phyloP scores from a whole-genome alignment of 1,140 invertebrate species.

The Panonychus citri region DNA sequence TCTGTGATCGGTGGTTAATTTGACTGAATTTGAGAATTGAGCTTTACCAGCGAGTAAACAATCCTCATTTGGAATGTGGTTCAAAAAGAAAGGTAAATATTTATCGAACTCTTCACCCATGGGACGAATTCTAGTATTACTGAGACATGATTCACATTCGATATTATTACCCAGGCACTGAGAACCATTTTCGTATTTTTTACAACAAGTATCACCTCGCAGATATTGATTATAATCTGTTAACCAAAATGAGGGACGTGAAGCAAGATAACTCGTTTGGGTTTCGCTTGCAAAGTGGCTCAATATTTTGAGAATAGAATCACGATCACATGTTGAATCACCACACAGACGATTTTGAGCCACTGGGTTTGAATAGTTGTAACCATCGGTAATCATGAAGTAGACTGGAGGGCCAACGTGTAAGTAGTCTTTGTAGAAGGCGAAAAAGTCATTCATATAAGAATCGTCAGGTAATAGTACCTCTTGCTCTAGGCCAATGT shows the following conservation, averaged over 20 bases:
- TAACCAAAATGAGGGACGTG: conserved; percentile 56
- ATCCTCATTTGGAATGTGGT: conserved; percentile 2
- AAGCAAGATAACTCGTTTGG: conserved; percentile 35
- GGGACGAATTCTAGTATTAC: conserved; percentile 13
- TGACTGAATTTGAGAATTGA: conserved; percentile 2
- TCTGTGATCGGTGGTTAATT: not conserved
- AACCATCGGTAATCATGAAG: conserved; percentile 54
- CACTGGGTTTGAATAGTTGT: conserved; percentile 38
- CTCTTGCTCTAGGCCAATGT: conserved; percentile 31
- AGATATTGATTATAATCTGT: conserved; percentile 68
- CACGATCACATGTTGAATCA: conserved; percentile 37
- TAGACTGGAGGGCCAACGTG: conserved; percentile 73
- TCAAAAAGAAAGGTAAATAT: conserved; percentile 7
- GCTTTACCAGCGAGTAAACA: conserved; percentile 17
- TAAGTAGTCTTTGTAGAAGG: conserved; percentile 42
- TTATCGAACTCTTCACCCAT: conserved; percentile 23
- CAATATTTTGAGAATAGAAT: conserved; percentile 53
- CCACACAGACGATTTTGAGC: conserved; percentile 53
- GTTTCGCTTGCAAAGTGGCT: conserved; percentile 7
- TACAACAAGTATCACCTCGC: conserved; percentile 12
- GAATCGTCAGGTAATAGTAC: conserved; percentile 48
- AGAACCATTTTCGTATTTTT: conserved; percentile 8
- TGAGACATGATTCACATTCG: not conserved
- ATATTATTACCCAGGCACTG: not conserved
- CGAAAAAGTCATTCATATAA: conserved; percentile 58